phyloP scores from a whole-genome alignment of 1,140 invertebrate genomes.

The Ostrea edulis region DNA sequence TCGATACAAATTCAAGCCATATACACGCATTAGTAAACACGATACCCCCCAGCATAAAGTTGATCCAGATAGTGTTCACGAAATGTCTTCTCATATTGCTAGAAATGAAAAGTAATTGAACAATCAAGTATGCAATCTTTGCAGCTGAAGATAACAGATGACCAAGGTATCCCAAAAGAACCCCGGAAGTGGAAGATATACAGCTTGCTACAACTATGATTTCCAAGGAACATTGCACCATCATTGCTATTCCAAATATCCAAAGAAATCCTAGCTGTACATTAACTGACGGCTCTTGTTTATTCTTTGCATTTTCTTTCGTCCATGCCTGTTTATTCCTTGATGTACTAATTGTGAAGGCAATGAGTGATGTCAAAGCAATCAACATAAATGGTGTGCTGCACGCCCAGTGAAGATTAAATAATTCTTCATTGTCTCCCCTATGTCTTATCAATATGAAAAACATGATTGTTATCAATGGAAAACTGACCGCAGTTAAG shows the following conservation, averaged over 20 bases:
- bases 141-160: neutral
- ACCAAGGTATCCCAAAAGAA: neutral
- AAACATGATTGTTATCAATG: neutral
- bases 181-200: neutral
- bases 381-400: neutral
- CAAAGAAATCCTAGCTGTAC: neutral
- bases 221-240: neutral
- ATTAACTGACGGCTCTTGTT: neutral
- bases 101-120: neutral
- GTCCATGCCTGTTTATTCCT: neutral
- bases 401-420: neutral
- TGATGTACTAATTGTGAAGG: neutral
- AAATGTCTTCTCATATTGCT: neutral
- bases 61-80: neutral
- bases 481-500: neutral
- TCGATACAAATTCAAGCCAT: neutral
- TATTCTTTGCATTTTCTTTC: neutral
- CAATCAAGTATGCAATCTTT: neutral
- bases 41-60: neutral
- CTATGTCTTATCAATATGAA: neutral
- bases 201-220: neutral
- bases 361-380: neutral
- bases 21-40: neutral
- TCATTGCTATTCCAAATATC: constrained; percentile 9
- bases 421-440: neutral